Evolutionary conservation across 1,140 invertebrate species (phyloP).

Genomic region (Plectrocnemia conspersa): DNA sequence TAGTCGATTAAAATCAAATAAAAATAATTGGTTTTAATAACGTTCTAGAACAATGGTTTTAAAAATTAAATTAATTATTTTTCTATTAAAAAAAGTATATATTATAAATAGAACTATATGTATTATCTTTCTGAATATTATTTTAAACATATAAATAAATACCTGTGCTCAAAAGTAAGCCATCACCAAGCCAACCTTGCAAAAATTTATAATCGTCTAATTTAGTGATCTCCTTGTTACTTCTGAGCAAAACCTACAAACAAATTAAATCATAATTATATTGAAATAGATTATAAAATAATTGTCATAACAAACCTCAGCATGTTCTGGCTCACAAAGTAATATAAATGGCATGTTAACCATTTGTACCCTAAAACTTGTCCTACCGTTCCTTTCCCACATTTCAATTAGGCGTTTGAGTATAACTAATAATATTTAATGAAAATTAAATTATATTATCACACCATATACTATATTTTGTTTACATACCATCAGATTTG

Average conservation of each 20-base stretch:
- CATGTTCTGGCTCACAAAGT: neutral
- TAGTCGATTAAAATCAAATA: neutral
- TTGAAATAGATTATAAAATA: neutral
- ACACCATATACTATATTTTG: no score
- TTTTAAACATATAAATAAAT: neutral
- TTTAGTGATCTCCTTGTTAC: slow-evolving; percentile 29
- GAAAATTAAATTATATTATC: neutral
- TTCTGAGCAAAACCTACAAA: slow-evolving; percentile 18
- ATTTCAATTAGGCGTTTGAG: neutral
- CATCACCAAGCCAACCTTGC: slow-evolving; percentile 28
- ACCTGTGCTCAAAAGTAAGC: slow-evolving; percentile 26
- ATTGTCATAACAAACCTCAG: slow-evolving; percentile 3
- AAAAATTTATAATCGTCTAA: slow-evolving; percentile 37
- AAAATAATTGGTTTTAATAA: no score
- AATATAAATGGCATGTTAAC: neutral
- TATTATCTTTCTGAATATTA: neutral
- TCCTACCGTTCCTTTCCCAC: slow-evolving; percentile 14
- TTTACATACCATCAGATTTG: no score
- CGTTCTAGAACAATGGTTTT: no score
- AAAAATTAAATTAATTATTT: no score
- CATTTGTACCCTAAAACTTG: slow-evolving; percentile 30
- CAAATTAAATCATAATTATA: neutral
- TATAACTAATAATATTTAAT: neutral
- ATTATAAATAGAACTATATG: neutral
- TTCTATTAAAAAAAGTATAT: no score